These are phyloP conservation scores for Petrocephalus zakoni DNA, from an alignment of 2,113 vertebrate genomes.

Conservation along the genomic window DNA sequence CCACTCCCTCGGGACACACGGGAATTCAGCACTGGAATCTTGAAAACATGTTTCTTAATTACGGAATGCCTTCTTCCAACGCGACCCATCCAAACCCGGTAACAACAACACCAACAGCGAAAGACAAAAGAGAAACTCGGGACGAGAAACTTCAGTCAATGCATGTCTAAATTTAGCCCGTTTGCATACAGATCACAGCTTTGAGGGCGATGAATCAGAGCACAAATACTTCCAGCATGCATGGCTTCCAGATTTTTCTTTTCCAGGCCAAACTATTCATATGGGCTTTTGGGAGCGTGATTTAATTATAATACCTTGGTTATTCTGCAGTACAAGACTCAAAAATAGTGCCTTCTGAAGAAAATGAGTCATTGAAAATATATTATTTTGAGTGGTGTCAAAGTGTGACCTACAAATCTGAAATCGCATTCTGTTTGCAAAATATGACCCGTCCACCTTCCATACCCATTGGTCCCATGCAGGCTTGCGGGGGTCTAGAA, in stretches of 20 bases:
- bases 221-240: not conserved
- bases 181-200: constrained; percentile 3
- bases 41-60: not conserved
- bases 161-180: not conserved
- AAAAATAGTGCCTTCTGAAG: not conserved
- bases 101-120: not conserved
- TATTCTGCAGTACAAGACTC: not conserved
- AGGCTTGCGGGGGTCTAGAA: not conserved
- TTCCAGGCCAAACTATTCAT: not conserved
- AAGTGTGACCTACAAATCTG: not conserved
- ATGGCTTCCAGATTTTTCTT: not conserved
- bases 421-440: not conserved
- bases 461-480: not conserved
- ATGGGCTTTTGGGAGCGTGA: not conserved
- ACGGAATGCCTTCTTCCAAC: not conserved
- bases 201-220: not conserved
- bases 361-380: not conserved
- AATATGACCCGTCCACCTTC: not conserved
- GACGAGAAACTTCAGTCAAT: not conserved
- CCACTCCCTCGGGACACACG: not conserved
- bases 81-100: not conserved
- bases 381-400: not conserved
- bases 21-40: not conserved
- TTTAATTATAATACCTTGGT: not conserved
- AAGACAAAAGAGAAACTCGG: not conserved